phyloP scores from a whole-genome alignment of 2,888 invertebrate genomes.

The Neoaliturus tenellus region DNA sequence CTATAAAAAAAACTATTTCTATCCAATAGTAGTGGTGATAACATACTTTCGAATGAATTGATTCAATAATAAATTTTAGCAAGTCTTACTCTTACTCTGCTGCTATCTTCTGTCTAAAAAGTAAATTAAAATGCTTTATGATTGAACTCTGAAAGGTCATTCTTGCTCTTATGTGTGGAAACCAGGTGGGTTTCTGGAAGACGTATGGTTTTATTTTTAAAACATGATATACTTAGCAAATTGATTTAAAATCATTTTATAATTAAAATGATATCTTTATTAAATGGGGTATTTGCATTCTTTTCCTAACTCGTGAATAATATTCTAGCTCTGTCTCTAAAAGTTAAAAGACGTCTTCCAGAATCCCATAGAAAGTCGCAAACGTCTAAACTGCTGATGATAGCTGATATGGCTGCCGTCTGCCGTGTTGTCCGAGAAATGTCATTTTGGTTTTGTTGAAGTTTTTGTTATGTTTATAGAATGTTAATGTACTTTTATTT shows the following conservation, averaged over 20 bases:
- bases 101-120: conserved; percentile 35
- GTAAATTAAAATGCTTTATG: conserved; percentile 20
- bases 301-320: too few relatives aligned
- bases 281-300: too few relatives aligned
- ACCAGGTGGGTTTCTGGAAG: conserved; percentile 10
- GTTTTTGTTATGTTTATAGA: conserved; percentile 11
- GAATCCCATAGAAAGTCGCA: conserved; percentile 4
- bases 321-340: too few relatives aligned
- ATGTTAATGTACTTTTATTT: not conserved
- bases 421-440: not conserved
- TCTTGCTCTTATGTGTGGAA: conserved; percentile 42
- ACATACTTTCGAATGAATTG: too few relatives aligned
- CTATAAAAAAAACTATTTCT: too few relatives aligned
- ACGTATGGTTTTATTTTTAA: not conserved
- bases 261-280: too few relatives aligned
- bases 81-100: not conserved
- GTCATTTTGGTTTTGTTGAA: conserved; percentile 12
- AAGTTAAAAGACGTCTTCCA: not conserved
- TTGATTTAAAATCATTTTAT: too few relatives aligned
- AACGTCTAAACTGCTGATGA: conserved; percentile 44
- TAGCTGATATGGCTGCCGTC: conserved; percentile 47
- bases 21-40: too few relatives aligned
- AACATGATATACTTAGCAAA: too few relatives aligned
- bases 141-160: conserved; percentile 59
- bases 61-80: too few relatives aligned